These are phyloP conservation scores for Halictus ligatus DNA, from an alignment of 2,888 invertebrate genomes.

Conservation along the genomic window DNA sequence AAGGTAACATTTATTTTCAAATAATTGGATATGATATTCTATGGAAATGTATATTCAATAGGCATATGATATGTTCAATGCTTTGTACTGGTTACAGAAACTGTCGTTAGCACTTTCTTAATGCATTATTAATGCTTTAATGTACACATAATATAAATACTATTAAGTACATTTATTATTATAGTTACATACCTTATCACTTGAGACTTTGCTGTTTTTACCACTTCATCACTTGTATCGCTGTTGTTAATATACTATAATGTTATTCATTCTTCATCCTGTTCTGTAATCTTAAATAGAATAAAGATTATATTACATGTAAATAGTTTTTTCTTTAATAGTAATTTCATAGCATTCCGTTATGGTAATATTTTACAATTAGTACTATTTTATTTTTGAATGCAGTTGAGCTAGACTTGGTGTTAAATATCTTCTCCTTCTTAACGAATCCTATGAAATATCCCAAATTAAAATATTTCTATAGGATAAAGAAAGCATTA, in stretches of 20 bases:
- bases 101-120: neutral
- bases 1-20: neutral
- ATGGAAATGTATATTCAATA: slow-evolving; percentile 14
- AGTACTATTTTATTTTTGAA: neutral
- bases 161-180: slow-evolving; percentile 10
- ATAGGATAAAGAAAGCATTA: neutral
- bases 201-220: neutral
- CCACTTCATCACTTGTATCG: slow-evolving; percentile 5
- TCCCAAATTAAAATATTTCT: slow-evolving; percentile 3
- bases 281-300: slow-evolving; percentile 25
- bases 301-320: slow-evolving; percentile 25
- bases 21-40: neutral
- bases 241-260: slow-evolving; percentile 13
- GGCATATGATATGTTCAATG: slow-evolving; percentile 14
- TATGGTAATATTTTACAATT: neutral
- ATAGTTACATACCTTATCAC: neutral
- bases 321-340: slow-evolving; percentile 35
- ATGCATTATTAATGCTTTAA: neutral
- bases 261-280: neutral
- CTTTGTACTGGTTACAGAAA: slow-evolving; percentile 3
- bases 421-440: neutral
- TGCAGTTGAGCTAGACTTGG: neutral
- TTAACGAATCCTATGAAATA: neutral
- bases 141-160: neutral
- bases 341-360: slow-evolving; percentile 9